These are phyloP conservation scores for Cheilosia impressa DNA, from an alignment of 2,888 invertebrate species.

Conservation along the genomic window DNA sequence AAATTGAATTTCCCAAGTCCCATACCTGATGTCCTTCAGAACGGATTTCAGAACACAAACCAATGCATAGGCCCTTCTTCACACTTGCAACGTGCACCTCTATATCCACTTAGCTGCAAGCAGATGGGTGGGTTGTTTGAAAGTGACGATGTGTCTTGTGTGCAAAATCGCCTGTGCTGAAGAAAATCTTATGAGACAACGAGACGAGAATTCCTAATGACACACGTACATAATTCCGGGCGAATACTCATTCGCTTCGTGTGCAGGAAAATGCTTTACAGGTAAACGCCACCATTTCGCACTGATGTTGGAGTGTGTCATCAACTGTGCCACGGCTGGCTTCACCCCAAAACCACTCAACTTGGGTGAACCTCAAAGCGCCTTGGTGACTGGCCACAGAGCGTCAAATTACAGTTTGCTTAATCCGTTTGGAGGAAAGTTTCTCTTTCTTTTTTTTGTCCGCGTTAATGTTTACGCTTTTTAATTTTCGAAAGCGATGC, in stretches of 20 bases:
- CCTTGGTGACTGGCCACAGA: slow-evolving; percentile 13
- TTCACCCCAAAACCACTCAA: not conserved
- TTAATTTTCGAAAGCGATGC: slow-evolving; percentile 37
- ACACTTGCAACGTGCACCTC: slow-evolving; percentile 1
- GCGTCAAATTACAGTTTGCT: slow-evolving; percentile 32
- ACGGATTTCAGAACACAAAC: not conserved
- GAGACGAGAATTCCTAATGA: slow-evolving; percentile 66
- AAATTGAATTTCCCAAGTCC: slow-evolving; percentile 32
- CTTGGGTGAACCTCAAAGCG: slow-evolving; percentile 18
- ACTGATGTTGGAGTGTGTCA: slow-evolving; percentile 39
- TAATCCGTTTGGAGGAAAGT: slow-evolving; percentile 42
- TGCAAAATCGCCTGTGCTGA: not conserved
- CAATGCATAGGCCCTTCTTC: slow-evolving; percentile 17
- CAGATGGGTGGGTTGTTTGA: slow-evolving; percentile 54
- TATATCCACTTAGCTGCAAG: slow-evolving; percentile 28
- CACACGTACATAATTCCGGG: slow-evolving; percentile 53
- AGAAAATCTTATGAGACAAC: slow-evolving; percentile 52
- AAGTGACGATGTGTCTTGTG: slow-evolving; percentile 49
- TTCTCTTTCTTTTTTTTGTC: not conserved
- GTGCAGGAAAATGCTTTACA: slow-evolving; percentile 21
- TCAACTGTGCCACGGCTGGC: slow-evolving; percentile 26
- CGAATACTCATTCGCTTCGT: slow-evolving; percentile 59
- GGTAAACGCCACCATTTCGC: slow-evolving; percentile 49
- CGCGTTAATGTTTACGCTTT: slow-evolving; percentile 39
- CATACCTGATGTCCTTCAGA: not conserved